phyloP scores from a whole-genome alignment of 2,113 vertebrate genomes.

The Catagonus wagneri region DNA sequence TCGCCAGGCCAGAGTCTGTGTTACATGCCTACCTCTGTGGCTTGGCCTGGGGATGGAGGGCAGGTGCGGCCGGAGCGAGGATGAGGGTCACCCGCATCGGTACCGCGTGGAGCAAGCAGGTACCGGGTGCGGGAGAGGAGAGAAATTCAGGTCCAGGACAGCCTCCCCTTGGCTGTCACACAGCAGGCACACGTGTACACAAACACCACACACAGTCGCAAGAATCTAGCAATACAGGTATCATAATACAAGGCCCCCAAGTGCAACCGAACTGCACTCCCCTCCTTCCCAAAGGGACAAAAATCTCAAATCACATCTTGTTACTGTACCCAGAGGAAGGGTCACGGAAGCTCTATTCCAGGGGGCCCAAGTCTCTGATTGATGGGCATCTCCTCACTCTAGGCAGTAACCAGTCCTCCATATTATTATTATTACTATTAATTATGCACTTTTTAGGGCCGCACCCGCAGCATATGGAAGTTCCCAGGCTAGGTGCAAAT shows the following conservation, averaged over 20 bases:
- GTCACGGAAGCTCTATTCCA: background rate
- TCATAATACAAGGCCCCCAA: background rate
- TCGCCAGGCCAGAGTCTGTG: background rate
- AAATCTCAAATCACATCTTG: background rate
- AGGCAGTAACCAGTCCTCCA: background rate
- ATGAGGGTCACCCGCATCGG: background rate
- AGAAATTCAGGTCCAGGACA: background rate
- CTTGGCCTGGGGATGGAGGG: background rate
- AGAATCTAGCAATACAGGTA: background rate
- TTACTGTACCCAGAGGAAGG: background rate
- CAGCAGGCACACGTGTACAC: background rate
- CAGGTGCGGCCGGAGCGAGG: background rate
- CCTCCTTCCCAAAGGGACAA: background rate
- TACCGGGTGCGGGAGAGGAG: background rate
- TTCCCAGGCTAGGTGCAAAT: no score
- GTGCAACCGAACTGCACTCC: background rate
- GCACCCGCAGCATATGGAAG: no score
- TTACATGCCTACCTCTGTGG: background rate
- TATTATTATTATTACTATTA: background rate
- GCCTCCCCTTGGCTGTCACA: background rate
- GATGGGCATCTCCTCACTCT: background rate
- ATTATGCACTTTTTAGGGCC: no score
- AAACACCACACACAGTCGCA: accelerated
- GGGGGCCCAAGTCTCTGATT: background rate
- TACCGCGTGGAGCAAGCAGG: background rate